Conservation (phyloP, 1,140 invertebrate genomes). For the Meloidogyne exigua region DNA sequence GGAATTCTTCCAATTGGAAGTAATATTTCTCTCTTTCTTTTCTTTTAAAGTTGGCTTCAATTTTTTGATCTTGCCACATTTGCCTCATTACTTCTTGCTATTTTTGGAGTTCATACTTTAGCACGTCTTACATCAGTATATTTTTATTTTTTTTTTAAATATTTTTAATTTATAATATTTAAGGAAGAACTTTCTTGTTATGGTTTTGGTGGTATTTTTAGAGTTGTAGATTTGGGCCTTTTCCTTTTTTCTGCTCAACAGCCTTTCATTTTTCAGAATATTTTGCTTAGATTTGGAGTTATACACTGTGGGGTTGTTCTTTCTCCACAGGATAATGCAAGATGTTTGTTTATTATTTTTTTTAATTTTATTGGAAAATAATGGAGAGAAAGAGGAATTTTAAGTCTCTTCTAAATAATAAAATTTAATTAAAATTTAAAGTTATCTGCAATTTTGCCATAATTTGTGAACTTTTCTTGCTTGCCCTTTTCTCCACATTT, state of each 20-base stretch:
- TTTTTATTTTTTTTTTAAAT: conserved; percentile 1
- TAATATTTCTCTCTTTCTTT: too few relatives aligned
- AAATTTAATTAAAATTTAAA: too few relatives aligned
- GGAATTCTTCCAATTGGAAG: too few relatives aligned
- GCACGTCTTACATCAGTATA: conserved; percentile 41
- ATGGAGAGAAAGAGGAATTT: too few relatives aligned
- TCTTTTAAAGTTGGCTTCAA: conserved; percentile 39
- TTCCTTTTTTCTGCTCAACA: conserved; percentile 47
- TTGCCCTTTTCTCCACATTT: conserved; percentile 32
- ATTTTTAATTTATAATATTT: background rate
- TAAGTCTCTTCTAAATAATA: too few relatives aligned
- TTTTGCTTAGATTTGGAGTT: conserved; percentile 43
- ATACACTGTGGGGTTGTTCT: conserved; percentile 37
- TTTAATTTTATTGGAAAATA: conserved; percentile 29
- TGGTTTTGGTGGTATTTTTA: conserved; percentile 43
- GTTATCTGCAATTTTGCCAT: conserved; percentile 49
- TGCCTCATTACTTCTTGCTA: conserved; percentile 40
- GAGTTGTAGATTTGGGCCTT: conserved; percentile 42
- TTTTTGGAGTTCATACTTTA: conserved; percentile 48
- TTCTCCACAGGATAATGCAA: conserved; percentile 40
- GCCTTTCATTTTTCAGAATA: conserved; percentile 47
- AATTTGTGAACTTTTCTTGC: conserved; percentile 42
- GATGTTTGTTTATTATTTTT: conserved; percentile 37
- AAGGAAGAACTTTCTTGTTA: conserved; percentile 40
- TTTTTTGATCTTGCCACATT: conserved; percentile 48